Evolutionary conservation across 2,113 vertebrate species (phyloP), one percentile per base, ranked within the genome.

Genomic region (Salvelinus alpinus): DNA sequence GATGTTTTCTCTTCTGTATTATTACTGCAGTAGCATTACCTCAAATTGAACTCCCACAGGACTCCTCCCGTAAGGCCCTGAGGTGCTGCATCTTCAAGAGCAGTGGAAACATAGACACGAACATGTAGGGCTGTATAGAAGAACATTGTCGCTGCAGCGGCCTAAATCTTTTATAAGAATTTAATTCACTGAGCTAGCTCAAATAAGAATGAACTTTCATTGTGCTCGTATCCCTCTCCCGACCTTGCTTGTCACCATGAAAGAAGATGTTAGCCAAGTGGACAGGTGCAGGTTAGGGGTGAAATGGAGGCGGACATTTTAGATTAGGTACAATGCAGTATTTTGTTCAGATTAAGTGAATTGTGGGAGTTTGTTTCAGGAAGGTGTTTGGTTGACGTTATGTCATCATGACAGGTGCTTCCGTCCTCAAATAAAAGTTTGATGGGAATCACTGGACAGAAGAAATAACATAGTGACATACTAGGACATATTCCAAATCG

Each of bases 261-360:
- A 80, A 81, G 78, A 70, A 87, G 79, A 87, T 12, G 38, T 44
- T 44, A 57, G 75, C 80, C 77, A 22, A 24, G 16, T 18, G 24
- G 80, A 86, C 81, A 59, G 62, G 64, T 51, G 70, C 73, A 72
- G 86, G 86, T 88, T 88, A 86, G 84, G 79, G 88, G 86, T 84
- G 73, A 86, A 29, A 20, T 12, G 60, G 18, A 1, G 2, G 71
- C 54, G 11, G 80, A n/a, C 48, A 47, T 38, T 0, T 57, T 73
- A 67, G 54, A 75, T 44, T 11, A 44, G 38, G 38, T 27, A 86
- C 80, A 83, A 81, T 88, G 60, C 68, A 44, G 9, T 12, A 44
- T 11, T 44, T 44, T 44, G 38, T 44, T 44, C 9, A 38, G 86
- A 85, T 82, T 82, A 71, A 16, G 74, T 64, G 80, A 69, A 68